A percentile compares a stretch with the other conserved stretches of the same genome.
Conservation (phyloP, 2,797 vertebrate species). For the Melanogrammus aeglefinus region DNA sequence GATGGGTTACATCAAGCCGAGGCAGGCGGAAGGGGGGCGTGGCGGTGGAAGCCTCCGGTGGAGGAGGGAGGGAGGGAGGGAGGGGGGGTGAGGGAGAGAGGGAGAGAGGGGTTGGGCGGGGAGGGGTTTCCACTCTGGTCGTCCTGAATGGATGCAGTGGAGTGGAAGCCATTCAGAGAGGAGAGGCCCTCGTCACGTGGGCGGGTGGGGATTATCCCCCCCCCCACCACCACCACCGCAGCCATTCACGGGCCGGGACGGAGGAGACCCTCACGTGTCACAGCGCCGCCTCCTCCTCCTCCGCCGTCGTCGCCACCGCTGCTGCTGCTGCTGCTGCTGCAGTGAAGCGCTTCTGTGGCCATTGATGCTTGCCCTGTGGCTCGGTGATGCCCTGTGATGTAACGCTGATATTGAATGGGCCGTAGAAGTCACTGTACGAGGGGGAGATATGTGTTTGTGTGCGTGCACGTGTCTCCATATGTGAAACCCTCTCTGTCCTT, state of each 20-base stretch:
- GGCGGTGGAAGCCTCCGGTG: background rate
- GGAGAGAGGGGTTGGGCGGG: background rate
- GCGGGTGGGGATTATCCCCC: background rate
- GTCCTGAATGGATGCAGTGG: constrained; percentile 17
- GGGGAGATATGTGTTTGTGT: background rate
- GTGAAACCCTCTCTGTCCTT: background rate
- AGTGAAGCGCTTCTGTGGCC: too few species aligned
- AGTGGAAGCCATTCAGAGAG: constrained; percentile 16
- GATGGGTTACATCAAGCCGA: background rate
- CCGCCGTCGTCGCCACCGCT: too few species aligned
- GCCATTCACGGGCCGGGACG: too few species aligned
- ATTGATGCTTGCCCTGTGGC: background rate
- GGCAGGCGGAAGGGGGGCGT: background rate
- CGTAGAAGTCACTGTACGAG: background rate
- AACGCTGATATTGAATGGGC: background rate
- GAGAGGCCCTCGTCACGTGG: background rate
- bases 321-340: too few species aligned
- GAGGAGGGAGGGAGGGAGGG: background rate
- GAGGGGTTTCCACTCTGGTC: background rate
- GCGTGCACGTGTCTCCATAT: too few species aligned
- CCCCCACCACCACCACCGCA: background rate
- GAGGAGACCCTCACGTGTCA: background rate
- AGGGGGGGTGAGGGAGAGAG: background rate
- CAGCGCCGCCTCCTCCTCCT: too few species aligned
- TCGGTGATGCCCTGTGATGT: background rate